These are phyloP conservation scores for Timema podura DNA, from an alignment of 2,888 invertebrate species.

Conservation along the genomic window DNA sequence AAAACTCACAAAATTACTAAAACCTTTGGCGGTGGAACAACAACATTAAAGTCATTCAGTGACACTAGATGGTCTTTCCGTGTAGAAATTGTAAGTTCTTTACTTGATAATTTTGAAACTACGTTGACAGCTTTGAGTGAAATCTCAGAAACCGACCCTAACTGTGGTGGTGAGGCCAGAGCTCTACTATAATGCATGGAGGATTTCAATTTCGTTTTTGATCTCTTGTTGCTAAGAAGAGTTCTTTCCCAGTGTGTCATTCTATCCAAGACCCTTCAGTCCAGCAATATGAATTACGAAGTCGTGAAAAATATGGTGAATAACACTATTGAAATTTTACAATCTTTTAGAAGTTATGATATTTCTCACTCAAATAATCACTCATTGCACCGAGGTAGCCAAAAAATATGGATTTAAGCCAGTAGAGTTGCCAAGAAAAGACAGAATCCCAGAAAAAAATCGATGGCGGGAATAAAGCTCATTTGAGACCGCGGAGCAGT, in stretches of 20 bases:
- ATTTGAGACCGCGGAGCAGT: neutral
- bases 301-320: neutral
- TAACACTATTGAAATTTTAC: neutral
- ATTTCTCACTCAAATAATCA: neutral
- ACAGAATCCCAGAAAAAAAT: neutral
- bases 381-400: constrained; percentile 1
- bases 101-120: constrained; percentile 8
- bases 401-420: neutral
- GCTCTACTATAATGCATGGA: neutral
- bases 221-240: constrained; percentile 4
- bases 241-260: constrained; percentile 8
- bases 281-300: neutral
- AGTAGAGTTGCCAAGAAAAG: neutral
- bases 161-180: constrained; percentile 5
- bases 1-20: neutral
- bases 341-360: neutral
- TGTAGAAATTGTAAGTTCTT: neutral
- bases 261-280: neutral
- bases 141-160: neutral
- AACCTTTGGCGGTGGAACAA: constrained; percentile 3
- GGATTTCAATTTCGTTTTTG: constrained; percentile 4
- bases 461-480: neutral
- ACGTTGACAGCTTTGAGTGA: neutral
- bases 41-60: constrained; percentile 4
- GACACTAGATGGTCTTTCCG: neutral